Evolutionary conservation across 1,140 invertebrate genomes (phyloP).

Genomic region (Heliconius hewitsoni): DNA sequence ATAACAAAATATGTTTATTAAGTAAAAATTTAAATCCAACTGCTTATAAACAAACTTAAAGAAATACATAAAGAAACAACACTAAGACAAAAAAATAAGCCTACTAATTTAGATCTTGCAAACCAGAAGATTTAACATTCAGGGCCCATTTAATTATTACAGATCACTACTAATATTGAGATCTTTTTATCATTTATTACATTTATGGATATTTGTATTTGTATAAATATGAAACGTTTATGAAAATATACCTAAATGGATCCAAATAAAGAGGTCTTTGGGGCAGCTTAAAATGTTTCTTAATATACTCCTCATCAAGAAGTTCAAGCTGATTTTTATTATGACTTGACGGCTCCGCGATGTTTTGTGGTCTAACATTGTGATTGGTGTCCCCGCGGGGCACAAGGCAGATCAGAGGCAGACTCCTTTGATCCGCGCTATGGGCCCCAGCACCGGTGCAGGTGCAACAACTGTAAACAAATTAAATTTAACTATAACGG

Average conservation of each 20-base stretch:
- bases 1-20: background rate
- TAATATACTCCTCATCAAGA: conserved; percentile 64
- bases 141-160: background rate
- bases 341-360: conserved; percentile 9
- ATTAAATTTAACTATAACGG: background rate
- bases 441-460: conserved; percentile 38
- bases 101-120: too few relatives aligned
- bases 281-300: conserved; percentile 67
- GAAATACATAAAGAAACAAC: too few relatives aligned
- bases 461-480: conserved; percentile 50
- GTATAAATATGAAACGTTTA: background rate
- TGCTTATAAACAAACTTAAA: too few relatives aligned
- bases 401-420: conserved; percentile 64
- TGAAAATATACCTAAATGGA: background rate
- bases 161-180: too few relatives aligned
- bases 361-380: conserved; percentile 21
- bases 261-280: conserved; percentile 53
- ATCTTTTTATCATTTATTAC: too few relatives aligned
- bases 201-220: too few relatives aligned
- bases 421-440: conserved; percentile 36
- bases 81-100: too few relatives aligned
- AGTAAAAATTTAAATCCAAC: background rate
- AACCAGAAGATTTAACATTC: background rate
- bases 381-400: conserved; percentile 50
- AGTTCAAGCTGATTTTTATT: conserved; percentile 45